Conservation (phyloP, 2,113 vertebrate species). For the Eurystomus gularis region DNA sequence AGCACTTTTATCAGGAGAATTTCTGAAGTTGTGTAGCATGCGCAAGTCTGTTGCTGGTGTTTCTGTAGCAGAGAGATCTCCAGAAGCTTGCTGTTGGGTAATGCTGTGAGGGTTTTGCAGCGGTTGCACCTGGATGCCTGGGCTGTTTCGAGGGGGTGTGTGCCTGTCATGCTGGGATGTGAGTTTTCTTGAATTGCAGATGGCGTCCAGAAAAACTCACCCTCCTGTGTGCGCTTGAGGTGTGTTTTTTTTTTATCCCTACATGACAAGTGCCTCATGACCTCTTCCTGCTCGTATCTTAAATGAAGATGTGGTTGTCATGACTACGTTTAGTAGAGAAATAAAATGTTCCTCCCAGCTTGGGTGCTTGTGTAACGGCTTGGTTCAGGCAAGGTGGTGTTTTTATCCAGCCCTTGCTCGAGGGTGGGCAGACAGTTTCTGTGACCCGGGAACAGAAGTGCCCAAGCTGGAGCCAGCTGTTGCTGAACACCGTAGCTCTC, state of each 20-base stretch:
- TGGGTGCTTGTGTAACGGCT: background rate
- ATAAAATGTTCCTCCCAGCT: background rate
- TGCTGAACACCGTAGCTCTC: rapidly evolving
- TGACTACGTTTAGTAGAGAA: background rate
- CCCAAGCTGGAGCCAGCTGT: background rate
- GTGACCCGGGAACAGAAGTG: background rate
- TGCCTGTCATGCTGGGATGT: background rate
- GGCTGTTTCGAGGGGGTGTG: background rate
- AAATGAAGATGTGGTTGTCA: slow-evolving; percentile 50
- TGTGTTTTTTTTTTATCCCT: background rate
- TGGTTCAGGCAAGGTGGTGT: background rate
- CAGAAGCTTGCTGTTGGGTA: background rate
- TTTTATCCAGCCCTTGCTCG: background rate
- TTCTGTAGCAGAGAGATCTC: background rate
- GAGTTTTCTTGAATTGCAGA: background rate
- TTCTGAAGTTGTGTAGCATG: rapidly evolving
- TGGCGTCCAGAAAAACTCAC: background rate
- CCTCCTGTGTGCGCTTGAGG: background rate
- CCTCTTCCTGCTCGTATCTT: background rate
- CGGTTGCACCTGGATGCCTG: background rate
- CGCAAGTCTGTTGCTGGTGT: background rate
- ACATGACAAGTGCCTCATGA: background rate
- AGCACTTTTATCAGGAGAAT: background rate
- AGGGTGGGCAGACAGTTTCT: background rate
- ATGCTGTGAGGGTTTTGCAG: background rate